These are phyloP conservation scores for Melospiza georgiana DNA, from an alignment of 2,113 vertebrate genomes.

Conservation along the genomic window DNA sequence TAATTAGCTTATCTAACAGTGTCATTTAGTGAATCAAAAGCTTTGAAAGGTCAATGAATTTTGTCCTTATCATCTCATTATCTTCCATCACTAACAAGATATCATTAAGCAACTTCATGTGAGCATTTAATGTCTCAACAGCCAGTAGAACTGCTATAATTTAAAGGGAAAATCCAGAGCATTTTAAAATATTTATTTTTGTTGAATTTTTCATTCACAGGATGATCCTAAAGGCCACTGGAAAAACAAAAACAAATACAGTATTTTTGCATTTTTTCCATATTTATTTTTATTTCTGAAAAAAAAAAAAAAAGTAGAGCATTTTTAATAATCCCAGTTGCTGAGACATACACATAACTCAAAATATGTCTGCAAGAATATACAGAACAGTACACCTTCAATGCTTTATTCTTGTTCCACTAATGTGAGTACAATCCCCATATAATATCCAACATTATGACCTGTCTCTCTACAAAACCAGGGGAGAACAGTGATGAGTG, in stretches of 20 bases:
- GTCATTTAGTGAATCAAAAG: constrained; percentile 79
- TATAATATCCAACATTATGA: neutral
- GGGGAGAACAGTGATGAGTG: neutral
- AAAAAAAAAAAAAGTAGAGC: neutral
- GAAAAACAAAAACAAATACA: neutral
- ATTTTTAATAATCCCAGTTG: neutral
- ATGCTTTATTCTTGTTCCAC: neutral
- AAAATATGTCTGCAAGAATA: neutral
- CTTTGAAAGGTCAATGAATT: constrained; percentile 78
- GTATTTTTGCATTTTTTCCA: neutral
- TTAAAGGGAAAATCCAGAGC: neutral
- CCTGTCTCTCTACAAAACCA: neutral
- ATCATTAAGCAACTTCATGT: constrained; percentile 68
- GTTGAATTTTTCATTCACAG: neutral
- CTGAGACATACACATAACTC: neutral
- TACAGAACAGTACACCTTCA: neutral
- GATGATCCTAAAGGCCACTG: neutral
- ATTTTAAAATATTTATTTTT: neutral
- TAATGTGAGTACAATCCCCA: neutral
- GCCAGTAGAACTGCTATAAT: neutral
- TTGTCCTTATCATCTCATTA: constrained; percentile 78
- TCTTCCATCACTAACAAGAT: constrained; percentile 72
- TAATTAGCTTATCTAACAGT: constrained; percentile 80
- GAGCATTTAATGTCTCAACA: constrained; percentile 26
- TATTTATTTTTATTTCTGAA: neutral